phyloP scores from a whole-genome alignment of 1,140 invertebrate genomes.

The Hyposmocoma kahamanoa region DNA sequence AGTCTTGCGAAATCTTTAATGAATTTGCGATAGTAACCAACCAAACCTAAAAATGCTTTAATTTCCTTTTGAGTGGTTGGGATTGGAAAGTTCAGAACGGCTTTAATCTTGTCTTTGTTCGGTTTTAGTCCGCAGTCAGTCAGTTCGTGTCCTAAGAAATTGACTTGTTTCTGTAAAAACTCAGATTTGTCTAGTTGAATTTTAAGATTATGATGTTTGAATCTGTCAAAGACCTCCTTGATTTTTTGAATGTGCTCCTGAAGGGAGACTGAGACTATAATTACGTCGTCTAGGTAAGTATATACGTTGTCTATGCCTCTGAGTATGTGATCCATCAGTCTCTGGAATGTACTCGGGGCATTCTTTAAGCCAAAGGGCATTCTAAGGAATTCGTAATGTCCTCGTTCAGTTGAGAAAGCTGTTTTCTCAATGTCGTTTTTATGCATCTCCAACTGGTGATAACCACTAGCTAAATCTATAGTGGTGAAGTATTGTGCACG shows the following conservation, averaged over 20 bases:
- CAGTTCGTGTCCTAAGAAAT: slow-evolving; percentile 54
- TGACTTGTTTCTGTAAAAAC: slow-evolving; percentile 50
- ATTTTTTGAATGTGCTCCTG: slow-evolving; percentile 42
- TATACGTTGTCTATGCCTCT: slow-evolving; percentile 8
- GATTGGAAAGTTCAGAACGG: slow-evolving; percentile 40
- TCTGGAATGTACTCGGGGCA: slow-evolving; percentile 23
- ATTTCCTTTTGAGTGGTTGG: slow-evolving; percentile 46
- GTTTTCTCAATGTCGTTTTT: slow-evolving; percentile 45
- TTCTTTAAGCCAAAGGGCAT: slow-evolving; percentile 49
- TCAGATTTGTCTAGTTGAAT: slow-evolving; percentile 37
- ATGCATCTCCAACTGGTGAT: slow-evolving; percentile 61
- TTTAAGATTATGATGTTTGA: slow-evolving; percentile 40
- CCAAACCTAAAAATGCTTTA: slow-evolving; percentile 57
- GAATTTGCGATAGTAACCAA: slow-evolving; percentile 25
- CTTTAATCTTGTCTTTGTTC: slow-evolving; percentile 49
- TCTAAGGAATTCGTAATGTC: slow-evolving; percentile 29
- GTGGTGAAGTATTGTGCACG: slow-evolving; percentile 23
- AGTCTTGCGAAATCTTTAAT: slow-evolving; percentile 36
- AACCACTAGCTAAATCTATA: too few species aligned
- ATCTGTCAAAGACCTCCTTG: slow-evolving; percentile 29
- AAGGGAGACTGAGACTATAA: slow-evolving; percentile 27
- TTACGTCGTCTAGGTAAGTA: slow-evolving; percentile 50
- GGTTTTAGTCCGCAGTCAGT: slow-evolving; percentile 47
- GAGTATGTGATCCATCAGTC: slow-evolving; percentile 28
- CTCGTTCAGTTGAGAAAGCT: slow-evolving; percentile 36